Conservation (phyloP, 1,140 invertebrate genomes). For the Drosophila repletoides region DNA sequence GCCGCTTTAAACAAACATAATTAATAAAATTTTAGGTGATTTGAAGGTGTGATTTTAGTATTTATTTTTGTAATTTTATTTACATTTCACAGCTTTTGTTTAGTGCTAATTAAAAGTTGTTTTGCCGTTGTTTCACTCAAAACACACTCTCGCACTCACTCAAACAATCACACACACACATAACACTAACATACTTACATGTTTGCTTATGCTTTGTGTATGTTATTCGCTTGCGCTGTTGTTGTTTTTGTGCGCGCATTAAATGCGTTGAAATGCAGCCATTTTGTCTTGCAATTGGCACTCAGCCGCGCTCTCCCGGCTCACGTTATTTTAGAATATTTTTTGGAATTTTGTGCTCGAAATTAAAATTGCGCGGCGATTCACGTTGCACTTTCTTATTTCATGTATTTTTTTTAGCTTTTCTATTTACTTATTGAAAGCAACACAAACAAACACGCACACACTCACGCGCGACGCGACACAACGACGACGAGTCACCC, state of each 20-base stretch:
- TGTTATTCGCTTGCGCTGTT: conserved; percentile 51
- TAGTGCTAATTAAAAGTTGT: conserved; percentile 40
- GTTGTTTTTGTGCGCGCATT: conserved; percentile 58
- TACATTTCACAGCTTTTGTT: conserved; percentile 28
- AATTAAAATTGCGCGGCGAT: conserved; percentile 11
- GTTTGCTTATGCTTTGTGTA: conserved; percentile 51
- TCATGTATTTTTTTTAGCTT: neutral
- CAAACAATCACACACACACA: neutral
- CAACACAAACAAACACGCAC: conserved; percentile 19
- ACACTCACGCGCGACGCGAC: conserved; percentile 16
- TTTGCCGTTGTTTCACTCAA: conserved; percentile 27
- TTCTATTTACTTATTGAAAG: conserved; percentile 22
- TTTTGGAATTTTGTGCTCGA: neutral
- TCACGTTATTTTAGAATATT: conserved; percentile 18
- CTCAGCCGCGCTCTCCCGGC: conserved; percentile 50
- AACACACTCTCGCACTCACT: no score
- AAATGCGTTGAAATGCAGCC: conserved; percentile 76
- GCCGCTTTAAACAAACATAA: conserved; percentile 15
- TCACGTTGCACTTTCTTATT: conserved; percentile 16
- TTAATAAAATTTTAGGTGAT: conserved; percentile 1
- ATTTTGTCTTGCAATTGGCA: conserved; percentile 76
- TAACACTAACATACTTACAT: conserved; percentile 37
- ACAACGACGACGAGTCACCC: conserved; percentile 23
- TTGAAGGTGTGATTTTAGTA: conserved; percentile 1
- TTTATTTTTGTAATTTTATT: conserved; percentile 8